Conservation (phyloP, 92 coral and sea anemone genomes). For the Montipora capitata region DNA sequence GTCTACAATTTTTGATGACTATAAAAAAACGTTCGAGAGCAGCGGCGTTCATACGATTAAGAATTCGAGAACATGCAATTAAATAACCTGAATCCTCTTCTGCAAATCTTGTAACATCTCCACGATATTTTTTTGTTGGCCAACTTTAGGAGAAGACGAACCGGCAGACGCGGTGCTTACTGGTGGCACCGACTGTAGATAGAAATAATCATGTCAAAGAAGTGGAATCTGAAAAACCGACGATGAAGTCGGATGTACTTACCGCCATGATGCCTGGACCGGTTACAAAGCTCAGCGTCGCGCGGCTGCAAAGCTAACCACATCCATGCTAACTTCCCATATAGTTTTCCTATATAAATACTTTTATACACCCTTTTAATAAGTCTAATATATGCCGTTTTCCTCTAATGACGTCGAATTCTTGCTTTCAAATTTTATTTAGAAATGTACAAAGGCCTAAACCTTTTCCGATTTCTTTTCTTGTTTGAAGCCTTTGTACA, state of each 20-base stretch:
- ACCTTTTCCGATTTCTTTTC: too few species aligned
- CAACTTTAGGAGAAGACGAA: constrained; percentile 31
- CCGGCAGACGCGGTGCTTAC: constrained; percentile 47
- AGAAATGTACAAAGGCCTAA: too few species aligned
- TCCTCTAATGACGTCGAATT: too few species aligned
- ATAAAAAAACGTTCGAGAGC: not conserved
- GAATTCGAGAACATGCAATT: not conserved
- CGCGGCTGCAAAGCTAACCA: constrained; percentile 37
- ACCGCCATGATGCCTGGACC: constrained; percentile 53
- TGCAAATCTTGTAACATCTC: constrained; percentile 90
- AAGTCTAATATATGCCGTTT: too few species aligned
- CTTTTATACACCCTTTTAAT: too few species aligned
- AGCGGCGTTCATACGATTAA: not conserved
- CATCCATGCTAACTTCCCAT: not conserved
- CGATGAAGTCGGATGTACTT: not conserved
- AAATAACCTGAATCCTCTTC: constrained; percentile 88
- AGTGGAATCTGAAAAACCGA: not conserved
- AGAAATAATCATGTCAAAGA: not conserved
- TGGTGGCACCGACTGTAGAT: constrained; percentile 38
- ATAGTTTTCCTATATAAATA: too few species aligned
- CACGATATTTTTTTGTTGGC: constrained; percentile 63
- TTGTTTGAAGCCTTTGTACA: too few species aligned
- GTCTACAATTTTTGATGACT: not conserved
- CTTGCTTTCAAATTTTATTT: too few species aligned
- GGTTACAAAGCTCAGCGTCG: constrained; percentile 39